Percentiles rank a stretch among this genome's conserved stretches.
Evolutionary conservation across 2,888 invertebrate genomes (phyloP).

Genomic region (Leucania comma): DNA sequence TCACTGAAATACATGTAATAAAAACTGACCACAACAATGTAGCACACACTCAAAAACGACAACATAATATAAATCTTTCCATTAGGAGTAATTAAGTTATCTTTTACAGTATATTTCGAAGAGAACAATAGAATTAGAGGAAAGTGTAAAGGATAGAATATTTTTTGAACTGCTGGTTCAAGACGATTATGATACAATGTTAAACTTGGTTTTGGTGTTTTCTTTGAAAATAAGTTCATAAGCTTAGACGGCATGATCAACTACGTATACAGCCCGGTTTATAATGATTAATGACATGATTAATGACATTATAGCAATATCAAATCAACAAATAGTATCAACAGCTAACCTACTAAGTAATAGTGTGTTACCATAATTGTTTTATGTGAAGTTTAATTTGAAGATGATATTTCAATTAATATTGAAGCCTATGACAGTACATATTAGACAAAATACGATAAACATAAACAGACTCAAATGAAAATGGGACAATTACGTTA

Average conservation of each 20-base stretch:
- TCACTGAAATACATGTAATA: constrained; percentile 7
- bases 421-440: too few relatives aligned
- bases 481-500: too few relatives aligned
- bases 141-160: constrained; percentile 12
- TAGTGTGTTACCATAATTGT: neutral
- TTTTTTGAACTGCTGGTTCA: constrained; percentile 5
- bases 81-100: constrained; percentile 22
- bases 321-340: neutral
- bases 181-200: neutral
- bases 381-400: neutral
- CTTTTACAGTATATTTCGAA: constrained; percentile 12
- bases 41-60: constrained; percentile 14
- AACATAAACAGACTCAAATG: too few relatives aligned
- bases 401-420: too few relatives aligned
- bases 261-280: neutral
- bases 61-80: neutral
- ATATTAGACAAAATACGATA: too few relatives aligned
- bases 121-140: constrained; percentile 16
- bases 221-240: neutral
- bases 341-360: neutral
- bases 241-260: neutral
- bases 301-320: neutral
- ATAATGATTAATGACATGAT: neutral
- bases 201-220: neutral
- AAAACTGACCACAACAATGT: neutral